A percentile compares a stretch with the other conserved stretches of the same genome.
Evolutionary conservation across 2,113 vertebrate species (phyloP).

Genomic region (Poecilia latipinna): DNA sequence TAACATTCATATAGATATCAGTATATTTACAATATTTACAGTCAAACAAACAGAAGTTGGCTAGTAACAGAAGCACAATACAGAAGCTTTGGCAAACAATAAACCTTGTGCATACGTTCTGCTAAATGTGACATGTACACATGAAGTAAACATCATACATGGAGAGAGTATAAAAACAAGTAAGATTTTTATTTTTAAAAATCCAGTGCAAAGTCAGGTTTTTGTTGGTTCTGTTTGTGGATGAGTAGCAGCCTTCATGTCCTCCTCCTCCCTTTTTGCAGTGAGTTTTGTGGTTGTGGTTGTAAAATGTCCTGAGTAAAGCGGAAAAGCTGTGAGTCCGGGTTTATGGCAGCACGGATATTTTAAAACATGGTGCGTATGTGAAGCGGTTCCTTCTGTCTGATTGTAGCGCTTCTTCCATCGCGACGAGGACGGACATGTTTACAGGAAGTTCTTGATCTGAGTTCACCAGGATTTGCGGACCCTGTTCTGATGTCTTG

Average conservation of each 20-base stretch:
- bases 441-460: neutral
- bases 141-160: conserved; percentile 74
- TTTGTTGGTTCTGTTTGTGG: conserved; percentile 63
- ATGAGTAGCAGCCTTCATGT: conserved; percentile 75
- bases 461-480: neutral
- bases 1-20: conserved; percentile 80
- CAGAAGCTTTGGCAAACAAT: conserved; percentile 81
- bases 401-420: neutral
- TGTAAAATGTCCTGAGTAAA: conserved; percentile 73
- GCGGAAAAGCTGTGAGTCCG: conserved; percentile 11
- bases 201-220: conserved; percentile 82
- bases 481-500: conserved; percentile 29
- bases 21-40: conserved; percentile 80
- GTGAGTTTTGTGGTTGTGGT: conserved; percentile 53
- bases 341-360: neutral
- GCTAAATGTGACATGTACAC: conserved; percentile 71
- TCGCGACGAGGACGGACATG: conserved; percentile 3
- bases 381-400: neutral
- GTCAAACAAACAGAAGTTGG: conserved; percentile 34
- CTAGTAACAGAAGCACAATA: conserved; percentile 64
- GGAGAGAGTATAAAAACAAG: conserved; percentile 70
- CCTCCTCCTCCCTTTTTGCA: conserved; percentile 37
- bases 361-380: neutral
- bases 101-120: conserved; percentile 73
- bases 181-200: conserved; percentile 53